Evolutionary conservation across 2,797 vertebrate genomes (phyloP).

Genomic region (Danio kyathit): DNA sequence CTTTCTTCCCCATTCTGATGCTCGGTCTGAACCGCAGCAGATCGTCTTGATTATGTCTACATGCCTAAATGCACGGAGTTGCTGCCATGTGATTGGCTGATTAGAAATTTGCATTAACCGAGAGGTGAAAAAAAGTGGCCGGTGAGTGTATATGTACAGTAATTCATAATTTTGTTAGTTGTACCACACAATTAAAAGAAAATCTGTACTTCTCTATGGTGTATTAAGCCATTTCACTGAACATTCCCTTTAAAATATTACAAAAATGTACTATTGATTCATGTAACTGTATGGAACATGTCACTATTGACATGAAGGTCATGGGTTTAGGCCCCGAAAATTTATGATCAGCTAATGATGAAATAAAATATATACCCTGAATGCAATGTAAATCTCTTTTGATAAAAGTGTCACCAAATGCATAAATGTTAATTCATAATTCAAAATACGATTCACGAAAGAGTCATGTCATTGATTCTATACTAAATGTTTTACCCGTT

Average conservation of each 20-base stretch:
- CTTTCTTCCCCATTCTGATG: too few species aligned
- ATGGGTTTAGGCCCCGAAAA: not conserved
- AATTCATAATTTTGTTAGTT: not conserved
- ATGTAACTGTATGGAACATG: not conserved
- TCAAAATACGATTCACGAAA: not conserved
- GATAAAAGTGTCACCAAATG: not conserved
- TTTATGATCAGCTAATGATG: not conserved
- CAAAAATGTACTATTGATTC: not conserved
- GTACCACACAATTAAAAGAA: not conserved
- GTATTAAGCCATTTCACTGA: too few species aligned
- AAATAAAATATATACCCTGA: not conserved
- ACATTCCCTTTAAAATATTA: not conserved
- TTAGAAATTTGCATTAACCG: too few species aligned
- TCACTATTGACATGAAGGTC: too few species aligned
- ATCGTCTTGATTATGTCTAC: too few species aligned
- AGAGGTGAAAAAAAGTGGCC: too few species aligned
- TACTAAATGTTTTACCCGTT: not conserved
- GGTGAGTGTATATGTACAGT: too few species aligned
- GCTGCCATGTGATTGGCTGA: too few species aligned
- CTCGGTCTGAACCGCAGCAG: too few species aligned
- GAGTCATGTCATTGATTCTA: not conserved
- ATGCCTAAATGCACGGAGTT: too few species aligned
- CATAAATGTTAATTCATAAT: not conserved
- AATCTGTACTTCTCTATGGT: too few species aligned
- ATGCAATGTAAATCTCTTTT: not conserved